Evolutionary conservation across 2,797 vertebrate genomes (phyloP).

Genomic region (Phataginus tetradactyla): DNA sequence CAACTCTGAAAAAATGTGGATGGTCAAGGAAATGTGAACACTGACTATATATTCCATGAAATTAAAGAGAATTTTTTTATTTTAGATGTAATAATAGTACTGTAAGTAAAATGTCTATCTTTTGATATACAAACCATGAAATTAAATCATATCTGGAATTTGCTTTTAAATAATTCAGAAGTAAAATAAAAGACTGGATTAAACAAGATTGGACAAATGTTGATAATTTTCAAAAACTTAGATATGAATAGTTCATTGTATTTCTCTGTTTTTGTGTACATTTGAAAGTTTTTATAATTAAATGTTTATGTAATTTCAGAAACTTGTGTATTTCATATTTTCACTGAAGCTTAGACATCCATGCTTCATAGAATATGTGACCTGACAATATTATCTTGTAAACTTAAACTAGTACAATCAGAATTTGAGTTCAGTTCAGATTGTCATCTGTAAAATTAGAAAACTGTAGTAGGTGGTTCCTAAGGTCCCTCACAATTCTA

Average conservation of each 20-base stretch:
- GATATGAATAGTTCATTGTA: neutral
- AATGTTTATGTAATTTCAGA: neutral
- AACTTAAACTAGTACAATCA: neutral
- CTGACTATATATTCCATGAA: constrained; percentile 24
- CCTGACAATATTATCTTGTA: neutral
- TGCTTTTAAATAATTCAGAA: constrained; percentile 47
- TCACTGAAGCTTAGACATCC: neutral
- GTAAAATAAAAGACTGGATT: neutral
- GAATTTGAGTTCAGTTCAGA: constrained; percentile 22
- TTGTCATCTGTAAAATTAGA: constrained; percentile 24
- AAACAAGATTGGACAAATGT: neutral
- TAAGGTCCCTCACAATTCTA: neutral
- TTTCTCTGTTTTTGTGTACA: neutral
- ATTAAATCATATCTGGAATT: constrained; percentile 29
- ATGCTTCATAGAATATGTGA: neutral
- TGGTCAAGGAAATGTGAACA: neutral
- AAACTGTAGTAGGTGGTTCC: neutral
- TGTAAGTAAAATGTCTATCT: neutral
- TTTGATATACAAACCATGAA: constrained; percentile 21
- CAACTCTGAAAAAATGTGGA: neutral
- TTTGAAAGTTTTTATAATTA: constrained; percentile 39
- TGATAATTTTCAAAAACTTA: constrained; percentile 17
- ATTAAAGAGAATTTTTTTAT: neutral
- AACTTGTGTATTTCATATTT: constrained; percentile 1
- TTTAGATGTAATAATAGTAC: neutral